Percentiles rank a stretch among this genome's conserved stretches.
Evolutionary conservation across 2,888 invertebrate species (phyloP).

Genomic region (Drosophila picticornis): DNA sequence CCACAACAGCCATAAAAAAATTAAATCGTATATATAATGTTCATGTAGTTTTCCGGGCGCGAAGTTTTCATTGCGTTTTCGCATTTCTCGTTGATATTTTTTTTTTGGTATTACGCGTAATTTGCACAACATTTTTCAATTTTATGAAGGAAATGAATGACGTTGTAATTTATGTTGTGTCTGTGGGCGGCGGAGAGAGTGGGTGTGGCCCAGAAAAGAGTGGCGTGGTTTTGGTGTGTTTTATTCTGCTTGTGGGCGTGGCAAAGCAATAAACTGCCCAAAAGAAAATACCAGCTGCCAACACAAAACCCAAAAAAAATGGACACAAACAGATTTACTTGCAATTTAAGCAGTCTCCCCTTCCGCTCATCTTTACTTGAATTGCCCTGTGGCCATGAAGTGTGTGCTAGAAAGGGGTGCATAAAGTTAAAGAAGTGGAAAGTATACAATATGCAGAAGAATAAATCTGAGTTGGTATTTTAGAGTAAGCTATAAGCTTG

Average conservation of each 20-base stretch:
- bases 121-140: constrained; percentile 81
- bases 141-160: constrained; percentile 80
- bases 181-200: background rate
- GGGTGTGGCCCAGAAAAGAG: background rate
- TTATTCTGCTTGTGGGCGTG: constrained; percentile 23
- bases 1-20: constrained; percentile 19
- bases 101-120: constrained; percentile 69
- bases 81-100: constrained; percentile 12
- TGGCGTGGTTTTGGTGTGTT: background rate
- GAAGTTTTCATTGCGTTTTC: constrained; percentile 61
- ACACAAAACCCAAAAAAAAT: constrained; percentile 37
- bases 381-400: background rate
- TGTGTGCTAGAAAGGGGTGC: background rate
- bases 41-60: constrained; percentile 62
- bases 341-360: constrained; percentile 27
- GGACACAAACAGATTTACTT: constrained; percentile 62
- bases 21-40: constrained; percentile 18
- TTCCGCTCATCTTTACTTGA: background rate
- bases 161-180: constrained; percentile 72
- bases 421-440: background rate
- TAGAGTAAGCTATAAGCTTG: background rate
- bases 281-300: constrained; percentile 25
- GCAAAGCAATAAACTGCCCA: constrained; percentile 46
- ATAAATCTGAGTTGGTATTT: background rate
- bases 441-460: background rate